Percentiles rank a stretch among this genome's conserved stretches.
Conservation (phyloP, 2,888 invertebrate genomes). For the Caenorhabditis auriculariae region DNA sequence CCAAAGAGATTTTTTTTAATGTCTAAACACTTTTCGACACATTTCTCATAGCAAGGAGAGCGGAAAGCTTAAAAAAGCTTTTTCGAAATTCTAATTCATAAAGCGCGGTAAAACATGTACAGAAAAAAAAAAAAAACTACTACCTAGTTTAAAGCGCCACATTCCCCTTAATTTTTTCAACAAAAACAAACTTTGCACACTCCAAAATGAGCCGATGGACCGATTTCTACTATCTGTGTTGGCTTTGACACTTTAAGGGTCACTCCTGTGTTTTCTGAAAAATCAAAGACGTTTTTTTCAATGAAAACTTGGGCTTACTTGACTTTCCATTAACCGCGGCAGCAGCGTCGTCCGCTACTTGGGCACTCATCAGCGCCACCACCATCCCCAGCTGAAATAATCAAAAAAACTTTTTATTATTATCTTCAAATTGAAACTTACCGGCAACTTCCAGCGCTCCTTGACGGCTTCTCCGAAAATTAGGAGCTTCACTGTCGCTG, state of each 20-base stretch:
- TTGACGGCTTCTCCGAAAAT: conserved; percentile 58
- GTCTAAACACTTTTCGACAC: too few species aligned
- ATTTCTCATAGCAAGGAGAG: too few species aligned
- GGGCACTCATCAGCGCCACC: conserved; percentile 17
- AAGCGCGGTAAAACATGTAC: too few species aligned
- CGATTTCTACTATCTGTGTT: conserved; percentile 55
- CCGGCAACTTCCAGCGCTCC: conserved; percentile 56
- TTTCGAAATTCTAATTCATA: too few species aligned
- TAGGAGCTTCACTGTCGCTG: conserved; percentile 41
- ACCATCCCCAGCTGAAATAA: conserved; percentile 24
- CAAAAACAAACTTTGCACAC: conserved; percentile 47
- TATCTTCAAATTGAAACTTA: conserved; percentile 13
- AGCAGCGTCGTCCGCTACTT: conserved; percentile 16
- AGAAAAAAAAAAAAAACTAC: too few species aligned
- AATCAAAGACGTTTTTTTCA: neutral
- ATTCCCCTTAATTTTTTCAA: too few species aligned
- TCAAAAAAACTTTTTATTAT: neutral
- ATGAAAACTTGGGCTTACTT: conserved; percentile 2
- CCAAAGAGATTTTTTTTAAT: too few species aligned
- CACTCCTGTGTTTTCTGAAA: conserved; percentile 7
- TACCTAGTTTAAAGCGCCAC: too few species aligned
- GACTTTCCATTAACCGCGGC: conserved; percentile 7
- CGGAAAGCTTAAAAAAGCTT: too few species aligned
- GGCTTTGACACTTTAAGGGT: conserved; percentile 51
- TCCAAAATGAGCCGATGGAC: conserved; percentile 51